phyloP scores from a whole-genome alignment of 2,888 invertebrate genomes.

The Matsumyia berberina region DNA sequence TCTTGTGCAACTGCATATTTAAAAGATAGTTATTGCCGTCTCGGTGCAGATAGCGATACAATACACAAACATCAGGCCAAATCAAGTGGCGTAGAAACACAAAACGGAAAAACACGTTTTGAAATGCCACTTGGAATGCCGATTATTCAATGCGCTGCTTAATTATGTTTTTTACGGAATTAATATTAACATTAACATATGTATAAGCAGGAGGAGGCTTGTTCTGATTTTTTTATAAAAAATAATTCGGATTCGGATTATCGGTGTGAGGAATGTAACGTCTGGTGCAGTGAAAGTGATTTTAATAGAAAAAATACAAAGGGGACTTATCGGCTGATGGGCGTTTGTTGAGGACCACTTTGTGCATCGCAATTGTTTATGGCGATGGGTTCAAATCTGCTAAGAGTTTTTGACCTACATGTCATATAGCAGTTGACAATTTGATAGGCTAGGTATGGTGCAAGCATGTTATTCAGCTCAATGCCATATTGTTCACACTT shows the following conservation, averaged over 20 bases:
- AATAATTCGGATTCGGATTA: not conserved
- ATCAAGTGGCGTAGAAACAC: not conserved
- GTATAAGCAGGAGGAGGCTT: not conserved
- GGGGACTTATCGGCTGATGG: no score
- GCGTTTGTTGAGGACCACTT: no score
- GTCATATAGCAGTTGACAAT: no score
- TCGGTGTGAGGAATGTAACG: not conserved
- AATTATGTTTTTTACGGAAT: not conserved
- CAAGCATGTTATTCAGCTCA: no score
- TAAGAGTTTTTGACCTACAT: no score
- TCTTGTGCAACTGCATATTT: conserved; percentile 36
- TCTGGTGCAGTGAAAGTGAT: no score
- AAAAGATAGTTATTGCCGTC: conserved; percentile 1
- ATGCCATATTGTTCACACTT: no score
- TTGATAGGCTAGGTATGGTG: no score
- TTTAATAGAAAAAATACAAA: no score
- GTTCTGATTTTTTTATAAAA: not conserved
- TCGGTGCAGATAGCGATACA: not conserved
- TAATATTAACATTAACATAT: not conserved
- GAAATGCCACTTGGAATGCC: conserved; percentile 9
- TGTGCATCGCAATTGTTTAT: no score
- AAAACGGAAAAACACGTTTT: conserved; percentile 7
- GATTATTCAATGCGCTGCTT: conserved; percentile 24
- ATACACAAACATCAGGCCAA: conserved; percentile 4
- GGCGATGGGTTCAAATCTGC: no score